Percentiles rank a stretch among this genome's conserved stretches.
These are phyloP conservation scores for Orthonevra nobilis DNA, from an alignment of 2,888 invertebrate species.

Conservation along the genomic window DNA sequence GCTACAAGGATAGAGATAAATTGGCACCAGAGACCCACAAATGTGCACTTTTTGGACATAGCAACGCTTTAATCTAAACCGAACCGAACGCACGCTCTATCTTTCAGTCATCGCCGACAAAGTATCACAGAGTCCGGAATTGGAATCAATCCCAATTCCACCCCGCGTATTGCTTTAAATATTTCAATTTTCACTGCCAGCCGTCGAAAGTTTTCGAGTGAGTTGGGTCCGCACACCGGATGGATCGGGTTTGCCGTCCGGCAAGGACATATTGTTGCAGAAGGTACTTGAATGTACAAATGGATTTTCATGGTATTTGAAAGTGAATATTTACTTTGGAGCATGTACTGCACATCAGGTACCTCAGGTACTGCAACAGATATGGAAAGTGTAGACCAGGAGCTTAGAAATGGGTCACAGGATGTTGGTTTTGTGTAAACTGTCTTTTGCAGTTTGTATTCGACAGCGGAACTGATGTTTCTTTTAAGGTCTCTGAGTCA, in stretches of 20 bases:
- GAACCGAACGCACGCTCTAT: too few relatives aligned
- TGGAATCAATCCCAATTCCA: constrained; percentile 21
- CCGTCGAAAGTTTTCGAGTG: neutral
- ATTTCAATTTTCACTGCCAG: constrained; percentile 18
- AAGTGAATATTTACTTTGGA: too few relatives aligned
- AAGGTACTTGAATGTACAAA: neutral
- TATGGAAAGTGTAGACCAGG: constrained; percentile 2
- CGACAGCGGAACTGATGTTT: neutral
- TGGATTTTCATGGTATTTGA: too few relatives aligned
- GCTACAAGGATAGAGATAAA: neutral
- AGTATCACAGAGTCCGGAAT: neutral
- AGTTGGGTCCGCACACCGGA: neutral
- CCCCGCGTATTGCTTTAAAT: constrained; percentile 23
- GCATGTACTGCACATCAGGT: too few relatives aligned
- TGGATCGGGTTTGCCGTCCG: neutral
- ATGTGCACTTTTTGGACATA: neutral
- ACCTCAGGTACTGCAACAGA: neutral
- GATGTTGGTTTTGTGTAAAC: constrained; percentile 1
- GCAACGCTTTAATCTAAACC: too few relatives aligned
- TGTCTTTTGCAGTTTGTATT: neutral
- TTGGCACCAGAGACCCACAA: neutral
- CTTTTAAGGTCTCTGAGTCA: neutral
- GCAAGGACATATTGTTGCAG: neutral
- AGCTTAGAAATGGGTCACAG: neutral
- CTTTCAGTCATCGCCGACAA: constrained; percentile 1